Base-by-base conservation (phyloP, 2,888 invertebrate genomes). In the Dorcus hopei region DNA sequence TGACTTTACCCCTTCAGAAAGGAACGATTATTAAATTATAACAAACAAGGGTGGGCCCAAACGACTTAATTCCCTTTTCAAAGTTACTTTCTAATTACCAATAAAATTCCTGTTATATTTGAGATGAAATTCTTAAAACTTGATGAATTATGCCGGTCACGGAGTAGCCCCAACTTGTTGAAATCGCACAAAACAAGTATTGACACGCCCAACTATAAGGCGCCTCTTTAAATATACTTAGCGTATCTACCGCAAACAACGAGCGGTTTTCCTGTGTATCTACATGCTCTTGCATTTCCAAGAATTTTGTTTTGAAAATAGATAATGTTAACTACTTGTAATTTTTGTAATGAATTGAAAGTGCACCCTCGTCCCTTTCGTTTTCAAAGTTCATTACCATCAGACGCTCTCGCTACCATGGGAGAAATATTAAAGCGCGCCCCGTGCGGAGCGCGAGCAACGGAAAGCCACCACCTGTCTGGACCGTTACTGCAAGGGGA, bases 381-480 rank as follows among this genome's bases (percentile, higher is more conserved):
- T 41, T 33, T 33, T 33, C 26, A 7, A 33, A 33, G 26, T 33
- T 33, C 26, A 33, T 33, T 33, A 33, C 26, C 26, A 33, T 33
- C 26, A 33, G 26, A 33, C 26, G 26, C 26, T 33, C 26, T 33
- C 26, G 26, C 26, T 33, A 23, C 11, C n/a, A 14, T 38, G 19
- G 43, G 47, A 39, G 49, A 52, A 45, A 50, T 7, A 54, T 52
- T 45, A 57, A 53, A 41, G 52, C 52, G 41, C 39, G 57, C 48
- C 54, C 43, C 53, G 59, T 47, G 58, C 54, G 54, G 48, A 49
- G 51, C 50, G 50, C 53, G 57, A 61, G 50, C 39, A 23, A n/a
- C 26, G 26, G 26, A 33, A 33, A 26, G 26, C 19, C 47, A 47
- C 47, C 47, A 47, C 47, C 47, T 47, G 47, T 47, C 47, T 9